Percentiles rank a stretch among this genome's conserved stretches.
These are phyloP conservation scores for Pholis gunnellus DNA, from an alignment of 2,113 vertebrate genomes.

Conservation along the genomic window DNA sequence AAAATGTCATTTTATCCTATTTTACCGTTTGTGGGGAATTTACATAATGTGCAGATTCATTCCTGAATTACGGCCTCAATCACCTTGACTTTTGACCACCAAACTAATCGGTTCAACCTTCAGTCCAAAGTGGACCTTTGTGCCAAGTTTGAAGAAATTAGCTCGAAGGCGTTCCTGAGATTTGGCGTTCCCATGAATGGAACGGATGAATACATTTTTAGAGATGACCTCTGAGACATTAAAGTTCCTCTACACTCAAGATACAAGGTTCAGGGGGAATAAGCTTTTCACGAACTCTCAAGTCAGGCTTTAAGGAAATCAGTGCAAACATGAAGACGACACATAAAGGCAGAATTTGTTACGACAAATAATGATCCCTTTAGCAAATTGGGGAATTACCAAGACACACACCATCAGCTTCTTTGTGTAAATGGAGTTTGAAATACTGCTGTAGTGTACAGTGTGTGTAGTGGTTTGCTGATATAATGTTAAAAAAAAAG, in stretches of 20 bases:
- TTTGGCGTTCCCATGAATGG: background rate
- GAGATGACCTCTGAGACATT: background rate
- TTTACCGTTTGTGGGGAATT: background rate
- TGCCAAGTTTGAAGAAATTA: background rate
- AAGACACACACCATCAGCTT: background rate
- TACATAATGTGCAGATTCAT: background rate
- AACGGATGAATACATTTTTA: background rate
- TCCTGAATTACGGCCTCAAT: background rate
- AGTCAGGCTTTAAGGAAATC: background rate
- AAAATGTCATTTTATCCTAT: background rate
- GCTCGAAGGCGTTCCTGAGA: background rate
- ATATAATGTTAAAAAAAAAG: background rate
- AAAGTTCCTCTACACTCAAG: background rate
- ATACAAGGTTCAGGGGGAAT: background rate
- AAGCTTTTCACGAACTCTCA: background rate
- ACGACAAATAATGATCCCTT: slow-evolving; percentile 24
- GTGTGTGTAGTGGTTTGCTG: background rate
- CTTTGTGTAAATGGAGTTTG: background rate
- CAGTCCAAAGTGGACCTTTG: background rate
- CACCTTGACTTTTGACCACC: background rate
- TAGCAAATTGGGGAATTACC: slow-evolving; percentile 10
- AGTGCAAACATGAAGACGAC: slow-evolving; percentile 16
- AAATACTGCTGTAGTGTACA: background rate
- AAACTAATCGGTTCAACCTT: background rate
- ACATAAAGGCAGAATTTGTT: slow-evolving; percentile 50